A percentile compares a stretch with the other conserved stretches of the same genome.
These are phyloP conservation scores for Pinna nobilis DNA, from an alignment of 1,140 invertebrate genomes.

Conservation along the genomic window DNA sequence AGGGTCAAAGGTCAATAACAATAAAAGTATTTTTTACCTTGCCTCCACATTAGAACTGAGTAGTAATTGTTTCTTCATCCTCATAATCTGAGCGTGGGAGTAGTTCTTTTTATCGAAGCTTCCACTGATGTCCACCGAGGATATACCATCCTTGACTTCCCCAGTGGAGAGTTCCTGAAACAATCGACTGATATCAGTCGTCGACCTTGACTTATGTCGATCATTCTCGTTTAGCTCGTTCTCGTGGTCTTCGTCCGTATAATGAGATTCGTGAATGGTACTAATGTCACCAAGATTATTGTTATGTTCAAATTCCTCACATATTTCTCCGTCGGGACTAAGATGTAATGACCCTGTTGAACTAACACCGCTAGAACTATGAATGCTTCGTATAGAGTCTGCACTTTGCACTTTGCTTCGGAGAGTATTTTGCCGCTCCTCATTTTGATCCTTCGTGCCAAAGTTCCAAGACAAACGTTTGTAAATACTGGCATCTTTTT, in stretches of 20 bases:
- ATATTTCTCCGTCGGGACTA: slow-evolving; percentile 72
- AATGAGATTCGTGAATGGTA: slow-evolving; percentile 39
- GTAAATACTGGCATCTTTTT: slow-evolving; percentile 79
- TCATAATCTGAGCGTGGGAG: slow-evolving; percentile 70
- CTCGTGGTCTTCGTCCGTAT: slow-evolving; percentile 32
- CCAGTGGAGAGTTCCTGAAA: slow-evolving; percentile 61
- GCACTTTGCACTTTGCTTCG: slow-evolving; percentile 68
- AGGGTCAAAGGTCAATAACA: too few species aligned
- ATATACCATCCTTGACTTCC: slow-evolving; percentile 74
- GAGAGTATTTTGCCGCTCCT: slow-evolving; percentile 51
- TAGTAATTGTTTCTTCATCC: slow-evolving; percentile 76
- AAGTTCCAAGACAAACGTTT: slow-evolving; percentile 83
- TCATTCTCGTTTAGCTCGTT: slow-evolving; percentile 39
- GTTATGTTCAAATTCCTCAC: slow-evolving; percentile 54
- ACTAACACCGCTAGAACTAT: slow-evolving; percentile 78
- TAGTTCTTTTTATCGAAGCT: slow-evolving; percentile 60
- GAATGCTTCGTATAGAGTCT: slow-evolving; percentile 74
- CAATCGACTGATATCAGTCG: slow-evolving; percentile 63
- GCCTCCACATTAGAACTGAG: slow-evolving; percentile 76
- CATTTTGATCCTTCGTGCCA: slow-evolving; percentile 71
- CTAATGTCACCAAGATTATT: slow-evolving; percentile 42
- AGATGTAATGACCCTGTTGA: slow-evolving; percentile 76
- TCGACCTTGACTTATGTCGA: slow-evolving; percentile 61
- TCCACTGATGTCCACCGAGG: slow-evolving; percentile 74
- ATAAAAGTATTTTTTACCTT: too few species aligned